Evolutionary conservation across 1,140 invertebrate genomes (phyloP), one percentile per base, ranked within the genome.

Genomic region (Diorhabda elongata): DNA sequence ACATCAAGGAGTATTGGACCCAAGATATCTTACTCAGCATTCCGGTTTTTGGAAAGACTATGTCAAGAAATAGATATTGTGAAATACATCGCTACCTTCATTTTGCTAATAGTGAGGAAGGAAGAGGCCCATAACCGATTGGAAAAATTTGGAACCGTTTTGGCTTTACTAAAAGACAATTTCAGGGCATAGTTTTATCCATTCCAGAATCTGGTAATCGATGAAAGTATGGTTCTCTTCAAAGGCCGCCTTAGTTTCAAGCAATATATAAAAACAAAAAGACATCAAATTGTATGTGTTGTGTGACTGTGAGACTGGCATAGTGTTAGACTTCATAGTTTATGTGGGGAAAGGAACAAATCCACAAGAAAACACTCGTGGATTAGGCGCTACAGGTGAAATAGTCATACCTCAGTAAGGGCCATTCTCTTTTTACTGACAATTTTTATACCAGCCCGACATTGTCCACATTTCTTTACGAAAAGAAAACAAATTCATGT

Each of bases 191-290:
- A 26, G 26, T 26, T 77, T 69, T 71, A 42, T 47, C 61, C 66
- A 5, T 72, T 73, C 43, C 45, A 64, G 59, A 71, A 71, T 66
- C 65, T 76, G 43, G 64, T 66, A 47, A 75, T 74, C 26, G 74
- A 77, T 60, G 74, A 75, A 71, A 76, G 71, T 79, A 5, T 69
- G 42, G 4, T 68, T 2, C 59, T 82, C 9, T 81, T 76, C 58
- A 78, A 81, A 71, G 79, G 80, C 5, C 64, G 77, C 11, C 59
- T 81, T 6, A 26, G 26, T 26, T 82, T 80, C 64, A 76, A 78
- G 63, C 79, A 82, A 69, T 82, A 79, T 64, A 81, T 81, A 8
- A 76, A 74, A 56, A 69, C 67, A 3, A 81, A 82, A 74, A 70
- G 74, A 57, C 69, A 75, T 11, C n/a, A 82, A 81, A 71, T 74